phyloP scores from a whole-genome alignment of 2,888 invertebrate species.

The Calliopum simillimum region DNA sequence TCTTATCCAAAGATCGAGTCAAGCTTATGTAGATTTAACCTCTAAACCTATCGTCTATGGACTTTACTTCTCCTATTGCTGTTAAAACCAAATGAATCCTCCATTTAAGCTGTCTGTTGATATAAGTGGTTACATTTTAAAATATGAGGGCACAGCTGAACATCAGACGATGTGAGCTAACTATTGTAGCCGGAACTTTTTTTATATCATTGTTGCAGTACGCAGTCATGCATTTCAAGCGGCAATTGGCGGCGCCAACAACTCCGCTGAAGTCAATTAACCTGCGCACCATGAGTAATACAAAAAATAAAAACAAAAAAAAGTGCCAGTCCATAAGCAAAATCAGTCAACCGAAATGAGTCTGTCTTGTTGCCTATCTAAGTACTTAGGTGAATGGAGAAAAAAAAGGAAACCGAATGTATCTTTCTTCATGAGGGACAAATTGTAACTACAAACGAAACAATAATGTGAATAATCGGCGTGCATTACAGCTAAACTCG shows the following conservation, averaged over 20 bases:
- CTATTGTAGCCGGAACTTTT: neutral
- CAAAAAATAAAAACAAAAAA: neutral
- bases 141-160: too few species aligned
- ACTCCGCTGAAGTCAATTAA: constrained; percentile 38
- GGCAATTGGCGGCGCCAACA: constrained; percentile 43
- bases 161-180: too few species aligned
- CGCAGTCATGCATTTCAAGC: constrained; percentile 19
- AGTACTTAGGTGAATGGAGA: neutral
- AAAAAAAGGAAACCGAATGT: neutral
- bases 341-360: constrained; percentile 18
- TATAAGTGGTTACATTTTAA: neutral
- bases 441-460: neutral
- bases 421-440: neutral
- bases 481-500: neutral
- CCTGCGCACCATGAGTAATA: constrained; percentile 31
- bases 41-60: too few species aligned
- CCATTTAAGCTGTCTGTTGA: neutral
- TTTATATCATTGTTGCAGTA: neutral
- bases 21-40: too few species aligned
- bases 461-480: constrained; percentile 15
- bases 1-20: too few species aligned
- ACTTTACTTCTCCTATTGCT: too few species aligned
- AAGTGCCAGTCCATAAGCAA: neutral
- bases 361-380: neutral
- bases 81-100: constrained; percentile 2